Percentiles rank a stretch among this genome's conserved stretches.
These are phyloP conservation scores for Silurus aristotelis DNA, from an alignment of 2,797 vertebrate genomes.

Conservation along the genomic window DNA sequence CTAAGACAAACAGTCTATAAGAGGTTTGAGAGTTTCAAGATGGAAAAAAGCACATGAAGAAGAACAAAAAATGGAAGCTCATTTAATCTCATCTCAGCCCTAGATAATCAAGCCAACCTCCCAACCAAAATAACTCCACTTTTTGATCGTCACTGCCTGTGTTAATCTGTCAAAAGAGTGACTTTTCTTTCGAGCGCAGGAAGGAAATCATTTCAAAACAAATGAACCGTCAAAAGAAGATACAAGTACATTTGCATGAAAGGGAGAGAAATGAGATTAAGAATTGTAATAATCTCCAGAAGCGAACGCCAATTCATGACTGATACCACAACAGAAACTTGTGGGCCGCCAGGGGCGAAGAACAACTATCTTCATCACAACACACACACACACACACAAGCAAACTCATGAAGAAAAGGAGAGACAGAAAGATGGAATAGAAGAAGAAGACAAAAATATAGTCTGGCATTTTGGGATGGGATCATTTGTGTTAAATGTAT, in stretches of 20 bases:
- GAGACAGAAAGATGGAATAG: slow-evolving; percentile 24
- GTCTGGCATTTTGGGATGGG: slow-evolving; percentile 10
- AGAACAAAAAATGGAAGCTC: background rate
- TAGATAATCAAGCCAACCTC: slow-evolving; percentile 3
- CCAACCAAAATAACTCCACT: slow-evolving; percentile 23
- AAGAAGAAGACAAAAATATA: slow-evolving; percentile 26
- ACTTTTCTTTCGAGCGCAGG: slow-evolving; percentile 37
- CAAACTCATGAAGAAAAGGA: slow-evolving; percentile 50
- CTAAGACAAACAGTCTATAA: slow-evolving; percentile 19
- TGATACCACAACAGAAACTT: slow-evolving; percentile 75
- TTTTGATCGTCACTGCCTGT: slow-evolving; percentile 43
- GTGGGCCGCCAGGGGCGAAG: slow-evolving; percentile 68
- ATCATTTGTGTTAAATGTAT: slow-evolving; percentile 17
- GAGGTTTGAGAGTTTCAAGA: background rate
- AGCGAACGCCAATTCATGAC: slow-evolving; percentile 68
- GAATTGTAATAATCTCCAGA: slow-evolving; percentile 76
- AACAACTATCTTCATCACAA: slow-evolving; percentile 74
- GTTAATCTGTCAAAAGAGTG: slow-evolving; percentile 31
- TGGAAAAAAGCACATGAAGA: background rate
- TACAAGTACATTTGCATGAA: slow-evolving; percentile 58
- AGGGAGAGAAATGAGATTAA: slow-evolving; percentile 66
- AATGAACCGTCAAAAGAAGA: slow-evolving; percentile 52
- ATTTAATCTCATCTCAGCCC: background rate
- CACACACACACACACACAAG: slow-evolving; percentile 31
- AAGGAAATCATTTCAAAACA: slow-evolving; percentile 43